Conservation (phyloP, 2,797 vertebrate species). For the Pipistrellus kuhlii region DNA sequence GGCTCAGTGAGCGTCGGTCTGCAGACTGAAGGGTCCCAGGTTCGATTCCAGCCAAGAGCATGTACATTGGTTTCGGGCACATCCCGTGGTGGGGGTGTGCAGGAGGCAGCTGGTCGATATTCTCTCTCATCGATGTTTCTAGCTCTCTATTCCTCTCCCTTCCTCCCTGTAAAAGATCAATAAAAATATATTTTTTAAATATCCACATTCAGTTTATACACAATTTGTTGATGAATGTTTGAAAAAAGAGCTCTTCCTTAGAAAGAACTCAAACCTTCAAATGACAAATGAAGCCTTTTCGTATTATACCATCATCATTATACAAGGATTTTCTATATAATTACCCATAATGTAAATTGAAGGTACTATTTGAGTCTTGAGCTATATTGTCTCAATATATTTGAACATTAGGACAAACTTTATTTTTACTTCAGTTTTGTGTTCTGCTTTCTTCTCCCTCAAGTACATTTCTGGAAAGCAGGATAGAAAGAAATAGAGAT, state of each 20-base stretch:
- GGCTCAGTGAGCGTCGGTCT: too few relatives aligned
- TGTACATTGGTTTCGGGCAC: too few relatives aligned
- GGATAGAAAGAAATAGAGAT: neutral
- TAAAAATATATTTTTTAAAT: neutral
- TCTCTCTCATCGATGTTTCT: too few relatives aligned
- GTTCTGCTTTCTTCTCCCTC: neutral
- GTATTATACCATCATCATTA: neutral
- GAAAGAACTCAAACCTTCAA: neutral
- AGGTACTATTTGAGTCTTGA: neutral
- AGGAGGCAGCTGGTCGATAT: too few relatives aligned
- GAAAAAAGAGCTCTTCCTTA: constrained; percentile 12
- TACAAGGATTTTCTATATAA: neutral
- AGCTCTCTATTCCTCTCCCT: too few relatives aligned
- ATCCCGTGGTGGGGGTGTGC: too few relatives aligned
- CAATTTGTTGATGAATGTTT: neutral
- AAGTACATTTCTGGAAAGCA: neutral
- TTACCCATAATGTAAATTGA: neutral
- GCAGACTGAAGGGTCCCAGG: too few relatives aligned
- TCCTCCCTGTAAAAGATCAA: too few relatives aligned
- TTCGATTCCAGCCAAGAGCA: too few relatives aligned
- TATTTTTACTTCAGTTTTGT: neutral
- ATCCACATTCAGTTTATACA: neutral
- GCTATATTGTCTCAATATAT: neutral
- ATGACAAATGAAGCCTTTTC: neutral
- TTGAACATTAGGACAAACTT: neutral